Percentiles rank a stretch among this genome's conserved stretches.
phyloP scores from a whole-genome alignment of 2,797 vertebrate species.

The Thalassophryne amazonica region DNA sequence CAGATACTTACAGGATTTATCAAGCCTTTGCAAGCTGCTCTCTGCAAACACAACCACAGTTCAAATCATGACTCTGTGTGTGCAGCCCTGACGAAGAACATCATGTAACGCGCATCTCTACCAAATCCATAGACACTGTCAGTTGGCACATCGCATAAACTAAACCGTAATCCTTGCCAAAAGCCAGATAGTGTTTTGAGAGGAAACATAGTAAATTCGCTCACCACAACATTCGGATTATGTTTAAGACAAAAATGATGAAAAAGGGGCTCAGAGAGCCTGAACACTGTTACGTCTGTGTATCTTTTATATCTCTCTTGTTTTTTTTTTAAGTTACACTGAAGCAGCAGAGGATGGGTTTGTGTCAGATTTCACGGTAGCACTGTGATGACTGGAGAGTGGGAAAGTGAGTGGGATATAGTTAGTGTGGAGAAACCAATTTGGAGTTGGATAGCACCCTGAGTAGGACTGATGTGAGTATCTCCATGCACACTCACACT shows the following conservation, averaged over 20 bases:
- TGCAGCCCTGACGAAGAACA: slow-evolving; percentile 65
- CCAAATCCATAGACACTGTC: slow-evolving; percentile 72
- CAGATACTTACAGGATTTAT: slow-evolving; percentile 71
- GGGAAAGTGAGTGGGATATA: too few species aligned
- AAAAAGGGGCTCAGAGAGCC: slow-evolving; percentile 14
- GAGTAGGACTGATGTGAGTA: too few species aligned
- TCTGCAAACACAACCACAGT: slow-evolving; percentile 47
- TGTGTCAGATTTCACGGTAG: too few species aligned
- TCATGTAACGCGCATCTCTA: slow-evolving; percentile 59
- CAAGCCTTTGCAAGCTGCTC: slow-evolving; percentile 65
- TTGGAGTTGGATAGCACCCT: too few species aligned
- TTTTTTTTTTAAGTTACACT: too few species aligned
- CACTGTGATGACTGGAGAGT: too few species aligned
- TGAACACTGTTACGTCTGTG: slow-evolving; percentile 4
- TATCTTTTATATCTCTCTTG: too few species aligned
- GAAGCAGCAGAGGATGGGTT: too few species aligned
- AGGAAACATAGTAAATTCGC: slow-evolving; percentile 42
- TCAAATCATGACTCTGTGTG: slow-evolving; percentile 55
- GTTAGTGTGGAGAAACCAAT: too few species aligned
- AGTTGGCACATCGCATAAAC: slow-evolving; percentile 58
- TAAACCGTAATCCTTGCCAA: slow-evolving; percentile 57
- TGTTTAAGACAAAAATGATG: slow-evolving; percentile 23
- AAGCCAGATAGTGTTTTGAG: slow-evolving; percentile 48
- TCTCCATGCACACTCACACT: too few species aligned
- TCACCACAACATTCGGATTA: slow-evolving; percentile 40